Conservation (phyloP, 2,888 invertebrate species). For the Drosophila kambysellisi region DNA sequence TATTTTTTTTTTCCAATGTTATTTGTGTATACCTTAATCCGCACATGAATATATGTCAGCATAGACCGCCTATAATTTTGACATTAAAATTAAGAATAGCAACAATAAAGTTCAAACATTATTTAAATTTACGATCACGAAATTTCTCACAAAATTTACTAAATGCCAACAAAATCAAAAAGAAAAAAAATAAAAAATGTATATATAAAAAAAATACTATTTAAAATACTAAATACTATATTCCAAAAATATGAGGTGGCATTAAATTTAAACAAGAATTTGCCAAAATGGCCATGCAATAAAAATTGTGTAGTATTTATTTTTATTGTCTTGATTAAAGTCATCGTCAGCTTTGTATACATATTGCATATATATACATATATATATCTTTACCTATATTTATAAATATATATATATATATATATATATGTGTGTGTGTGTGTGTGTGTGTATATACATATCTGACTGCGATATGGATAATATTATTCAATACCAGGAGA, state of each 20-base stretch:
- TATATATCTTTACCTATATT: not conserved
- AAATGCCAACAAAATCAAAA: not conserved
- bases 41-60: conserved; percentile 42
- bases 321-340: conserved; percentile 77
- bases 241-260: conserved; percentile 28
- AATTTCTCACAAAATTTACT: conserved; percentile 44
- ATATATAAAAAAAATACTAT: conserved; percentile 20
- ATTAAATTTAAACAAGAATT: conserved; percentile 47
- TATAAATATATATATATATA: conserved; percentile 19
- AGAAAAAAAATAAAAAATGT: conserved; percentile 4
- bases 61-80: conserved; percentile 24
- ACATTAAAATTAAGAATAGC: conserved; percentile 45
- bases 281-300: conserved; percentile 41
- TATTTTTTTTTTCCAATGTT: not conserved
- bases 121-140: conserved; percentile 45
- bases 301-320: conserved; percentile 61
- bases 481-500: conserved; percentile 66
- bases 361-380: not conserved
- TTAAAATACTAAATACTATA: conserved; percentile 21
- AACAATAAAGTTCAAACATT: conserved; percentile 36
- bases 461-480: conserved; percentile 65
- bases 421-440: conserved; percentile 9
- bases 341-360: conserved; percentile 20
- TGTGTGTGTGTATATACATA: conserved; percentile 6
- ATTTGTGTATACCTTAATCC: conserved; percentile 37